phyloP scores from a whole-genome alignment of 2,797 vertebrate species.

The Micromesistius poutassou region DNA sequence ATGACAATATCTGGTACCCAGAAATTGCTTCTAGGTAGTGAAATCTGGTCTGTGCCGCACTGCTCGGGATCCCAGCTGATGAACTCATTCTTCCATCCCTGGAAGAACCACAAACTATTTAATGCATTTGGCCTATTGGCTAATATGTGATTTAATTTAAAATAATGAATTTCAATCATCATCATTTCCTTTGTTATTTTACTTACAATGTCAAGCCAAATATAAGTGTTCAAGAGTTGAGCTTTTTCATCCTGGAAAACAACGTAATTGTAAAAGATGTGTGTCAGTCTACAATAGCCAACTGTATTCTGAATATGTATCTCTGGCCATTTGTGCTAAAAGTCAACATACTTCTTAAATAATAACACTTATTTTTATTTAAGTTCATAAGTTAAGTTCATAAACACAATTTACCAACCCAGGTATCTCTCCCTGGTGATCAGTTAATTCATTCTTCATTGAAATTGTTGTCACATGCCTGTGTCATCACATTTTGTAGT shows the following conservation, averaged over 20 bases:
- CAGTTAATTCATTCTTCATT: neutral
- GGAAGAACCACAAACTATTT: conserved; percentile 29
- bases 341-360: neutral
- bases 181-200: too few relatives aligned
- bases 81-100: conserved; percentile 73
- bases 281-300: neutral
- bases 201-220: conserved; percentile 69
- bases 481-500: neutral
- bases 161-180: too few relatives aligned
- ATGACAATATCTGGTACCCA: conserved; percentile 30
- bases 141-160: neutral
- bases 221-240: conserved; percentile 68
- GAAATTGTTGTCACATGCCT: neutral
- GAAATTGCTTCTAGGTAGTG: conserved; percentile 62
- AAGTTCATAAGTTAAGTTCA: neutral
- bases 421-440: neutral
- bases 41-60: conserved; percentile 60
- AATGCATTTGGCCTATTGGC: neutral
- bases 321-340: neutral
- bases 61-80: conserved; percentile 68
- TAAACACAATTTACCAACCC: neutral
- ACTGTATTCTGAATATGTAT: neutral
- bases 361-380: neutral
- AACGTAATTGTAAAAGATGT: neutral
- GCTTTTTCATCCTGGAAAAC: conserved; percentile 71